These are phyloP conservation scores for Ceuthmochares aereus DNA, from an alignment of 2,113 vertebrate genomes.

Conservation along the genomic window DNA sequence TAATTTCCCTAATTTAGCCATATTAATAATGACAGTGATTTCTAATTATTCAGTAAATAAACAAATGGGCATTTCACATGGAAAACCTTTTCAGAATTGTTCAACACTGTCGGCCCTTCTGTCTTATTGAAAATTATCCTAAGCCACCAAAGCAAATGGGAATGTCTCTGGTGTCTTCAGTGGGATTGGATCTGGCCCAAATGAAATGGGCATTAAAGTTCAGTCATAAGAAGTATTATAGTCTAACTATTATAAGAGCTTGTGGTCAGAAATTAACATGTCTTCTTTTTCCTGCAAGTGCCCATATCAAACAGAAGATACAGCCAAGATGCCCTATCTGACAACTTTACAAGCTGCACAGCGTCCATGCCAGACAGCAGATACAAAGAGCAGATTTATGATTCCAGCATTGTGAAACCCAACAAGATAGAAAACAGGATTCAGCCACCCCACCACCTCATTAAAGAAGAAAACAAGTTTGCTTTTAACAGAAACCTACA, in stretches of 20 bases:
- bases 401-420: slow-evolving; percentile 51
- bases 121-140: background rate
- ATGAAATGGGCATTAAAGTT: background rate
- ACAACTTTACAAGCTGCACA: slow-evolving; percentile 71
- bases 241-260: background rate
- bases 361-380: slow-evolving; percentile 57
- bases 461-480: slow-evolving; percentile 76
- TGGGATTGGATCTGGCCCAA: background rate
- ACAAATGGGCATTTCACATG: background rate
- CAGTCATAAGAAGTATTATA: background rate
- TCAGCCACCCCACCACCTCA: slow-evolving; percentile 44
- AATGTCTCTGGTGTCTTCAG: background rate
- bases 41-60: background rate
- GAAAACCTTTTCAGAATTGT: background rate
- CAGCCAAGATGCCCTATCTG: slow-evolving; percentile 63
- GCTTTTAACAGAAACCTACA: slow-evolving; percentile 67
- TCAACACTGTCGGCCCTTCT: background rate
- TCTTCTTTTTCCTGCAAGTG: slow-evolving; percentile 21
- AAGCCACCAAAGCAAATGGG: background rate
- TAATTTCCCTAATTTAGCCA: background rate
- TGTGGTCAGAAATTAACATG: background rate
- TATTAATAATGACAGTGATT: background rate
- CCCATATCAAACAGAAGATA: slow-evolving; percentile 66
- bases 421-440: slow-evolving; percentile 62
- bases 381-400: slow-evolving; percentile 82